These are phyloP conservation scores for Aradus depressus DNA, from an alignment of 2,888 invertebrate species.

Conservation along the genomic window DNA sequence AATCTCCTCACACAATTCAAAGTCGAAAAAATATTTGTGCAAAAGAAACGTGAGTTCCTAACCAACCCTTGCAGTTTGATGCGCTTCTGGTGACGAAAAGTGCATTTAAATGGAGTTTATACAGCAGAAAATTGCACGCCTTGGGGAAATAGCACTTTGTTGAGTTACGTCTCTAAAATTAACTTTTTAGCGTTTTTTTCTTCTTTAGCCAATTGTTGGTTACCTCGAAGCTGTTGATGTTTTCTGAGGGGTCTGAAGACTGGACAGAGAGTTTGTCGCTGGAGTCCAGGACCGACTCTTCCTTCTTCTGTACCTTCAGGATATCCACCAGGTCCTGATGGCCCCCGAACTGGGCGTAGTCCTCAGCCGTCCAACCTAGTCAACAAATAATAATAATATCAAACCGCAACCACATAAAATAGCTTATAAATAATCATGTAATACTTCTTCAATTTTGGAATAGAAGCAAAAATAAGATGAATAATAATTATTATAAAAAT, in stretches of 20 bases:
- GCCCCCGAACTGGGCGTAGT: constrained; percentile 33
- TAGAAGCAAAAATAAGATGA: neutral
- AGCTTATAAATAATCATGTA: neutral
- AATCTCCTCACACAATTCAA: too few species aligned
- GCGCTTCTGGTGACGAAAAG: too few species aligned
- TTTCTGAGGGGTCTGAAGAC: constrained; percentile 25
- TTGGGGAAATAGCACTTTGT: too few species aligned
- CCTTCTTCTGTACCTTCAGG: constrained; percentile 19
- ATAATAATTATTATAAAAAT: neutral
- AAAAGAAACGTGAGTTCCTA: too few species aligned
- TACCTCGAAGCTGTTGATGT: constrained; percentile 24
- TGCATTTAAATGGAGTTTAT: too few species aligned
- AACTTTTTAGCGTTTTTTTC: too few species aligned
- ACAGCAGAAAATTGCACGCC: too few species aligned
- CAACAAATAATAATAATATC: neutral
- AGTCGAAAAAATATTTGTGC: too few species aligned
- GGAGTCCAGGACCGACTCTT: constrained; percentile 18
- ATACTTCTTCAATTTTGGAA: neutral
- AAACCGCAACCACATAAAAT: neutral
- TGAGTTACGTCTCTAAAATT: too few species aligned
- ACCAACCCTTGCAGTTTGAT: too few species aligned
- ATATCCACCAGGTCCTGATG: constrained; percentile 32
- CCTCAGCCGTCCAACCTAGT: constrained; percentile 34
- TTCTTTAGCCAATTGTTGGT: too few species aligned
- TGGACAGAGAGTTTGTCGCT: constrained; percentile 25